phyloP scores from a whole-genome alignment of 2,888 invertebrate species.

The Patella ulyssiponensis region DNA sequence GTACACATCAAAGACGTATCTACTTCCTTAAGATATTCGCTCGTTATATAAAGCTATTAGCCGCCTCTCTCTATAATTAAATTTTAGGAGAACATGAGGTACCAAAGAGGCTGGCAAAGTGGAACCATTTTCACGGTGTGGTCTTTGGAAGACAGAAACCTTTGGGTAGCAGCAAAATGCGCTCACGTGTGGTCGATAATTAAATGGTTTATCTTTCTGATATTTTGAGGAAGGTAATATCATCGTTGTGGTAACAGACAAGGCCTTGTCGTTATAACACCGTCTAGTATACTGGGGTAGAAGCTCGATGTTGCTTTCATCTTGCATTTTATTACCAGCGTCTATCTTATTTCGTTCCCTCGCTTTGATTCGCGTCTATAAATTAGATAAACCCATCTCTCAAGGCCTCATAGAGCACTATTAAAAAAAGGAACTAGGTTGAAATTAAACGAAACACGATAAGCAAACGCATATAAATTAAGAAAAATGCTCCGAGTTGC shows the following conservation, averaged over 20 bases:
- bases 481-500: background rate
- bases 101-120: too few relatives aligned
- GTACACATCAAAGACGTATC: conserved; percentile 4
- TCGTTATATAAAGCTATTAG: too few relatives aligned
- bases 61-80: too few relatives aligned
- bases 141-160: too few relatives aligned
- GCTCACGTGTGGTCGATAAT: conserved; percentile 21
- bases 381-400: conserved; percentile 1
- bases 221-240: conserved; percentile 18
- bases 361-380: conserved; percentile 4
- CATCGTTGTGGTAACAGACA: conserved; percentile 17
- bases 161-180: too few relatives aligned
- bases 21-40: too few relatives aligned
- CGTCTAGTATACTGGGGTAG: background rate
- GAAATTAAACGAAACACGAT: conserved; percentile 5
- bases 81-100: too few relatives aligned
- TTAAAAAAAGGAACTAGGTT: background rate
- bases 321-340: background rate
- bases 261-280: background rate
- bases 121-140: too few relatives aligned
- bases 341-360: conserved; percentile 7
- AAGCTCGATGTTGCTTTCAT: conserved; percentile 4
- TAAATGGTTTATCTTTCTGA: conserved; percentile 21
- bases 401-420: conserved; percentile 9
- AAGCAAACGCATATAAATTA: conserved; percentile 4